A percentile compares a stretch with the other conserved stretches of the same genome.
Evolutionary conservation across 2,888 invertebrate species (phyloP).

Genomic region (Polydrusus cervinus): DNA sequence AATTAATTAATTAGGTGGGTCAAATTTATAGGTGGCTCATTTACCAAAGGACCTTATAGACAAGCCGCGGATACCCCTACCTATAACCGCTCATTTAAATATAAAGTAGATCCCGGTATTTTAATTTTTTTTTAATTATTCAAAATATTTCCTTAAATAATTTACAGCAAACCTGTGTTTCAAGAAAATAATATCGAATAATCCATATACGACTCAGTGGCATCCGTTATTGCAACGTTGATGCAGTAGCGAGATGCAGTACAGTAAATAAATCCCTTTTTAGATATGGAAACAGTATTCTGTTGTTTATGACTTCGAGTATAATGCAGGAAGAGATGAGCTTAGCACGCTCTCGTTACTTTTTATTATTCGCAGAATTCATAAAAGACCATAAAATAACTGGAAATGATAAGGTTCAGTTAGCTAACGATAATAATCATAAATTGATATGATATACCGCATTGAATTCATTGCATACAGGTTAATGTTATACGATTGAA

Average conservation of each 20-base stretch:
- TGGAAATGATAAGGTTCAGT: conserved; percentile 62
- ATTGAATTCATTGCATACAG: conserved; percentile 12
- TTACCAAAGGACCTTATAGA: no score
- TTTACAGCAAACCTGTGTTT: no score
- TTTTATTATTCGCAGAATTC: conserved; percentile 70
- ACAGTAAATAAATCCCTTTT: conserved; percentile 68
- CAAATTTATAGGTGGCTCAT: no score
- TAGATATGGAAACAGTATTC: conserved; percentile 69
- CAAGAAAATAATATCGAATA: conserved; percentile 27
- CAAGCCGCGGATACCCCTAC: no score
- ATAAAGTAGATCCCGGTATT: no score
- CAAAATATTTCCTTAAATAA: no score
- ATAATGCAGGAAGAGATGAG: conserved; percentile 67
- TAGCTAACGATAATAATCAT: conserved; percentile 63
- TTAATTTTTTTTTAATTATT: no score
- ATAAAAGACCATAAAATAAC: conserved; percentile 64
- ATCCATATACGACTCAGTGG: conserved; percentile 61
- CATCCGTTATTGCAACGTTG: conserved; percentile 60
- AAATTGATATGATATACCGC: conserved; percentile 59
- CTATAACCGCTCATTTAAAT: no score
- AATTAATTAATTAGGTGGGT: no score
- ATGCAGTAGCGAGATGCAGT: conserved; percentile 52
- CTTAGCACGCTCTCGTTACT: conserved; percentile 69
- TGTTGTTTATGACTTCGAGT: conserved; percentile 67
- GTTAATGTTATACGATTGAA: background rate